Conservation (phyloP, 2,797 vertebrate species). For the Diceros bicornis region DNA sequence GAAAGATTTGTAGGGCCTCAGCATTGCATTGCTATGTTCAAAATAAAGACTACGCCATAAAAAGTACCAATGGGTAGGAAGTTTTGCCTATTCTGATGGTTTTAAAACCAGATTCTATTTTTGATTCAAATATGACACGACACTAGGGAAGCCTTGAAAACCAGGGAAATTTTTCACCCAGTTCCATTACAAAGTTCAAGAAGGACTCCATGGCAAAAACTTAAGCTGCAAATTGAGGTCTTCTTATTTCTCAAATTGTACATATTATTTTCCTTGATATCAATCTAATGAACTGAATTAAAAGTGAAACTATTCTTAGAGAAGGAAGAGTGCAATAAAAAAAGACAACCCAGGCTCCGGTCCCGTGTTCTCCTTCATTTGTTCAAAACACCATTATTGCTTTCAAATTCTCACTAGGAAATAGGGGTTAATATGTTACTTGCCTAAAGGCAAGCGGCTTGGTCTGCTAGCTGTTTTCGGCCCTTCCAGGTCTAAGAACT, state of each 20-base stretch:
- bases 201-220: not conserved
- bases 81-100: not conserved
- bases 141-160: not conserved
- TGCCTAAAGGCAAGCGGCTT: not conserved
- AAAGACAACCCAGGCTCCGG: not conserved
- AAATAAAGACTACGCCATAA: not conserved
- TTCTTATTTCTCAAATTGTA: not conserved
- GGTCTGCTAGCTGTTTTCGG: not conserved
- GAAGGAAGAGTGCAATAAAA: not conserved
- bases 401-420: not conserved
- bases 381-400: not conserved
- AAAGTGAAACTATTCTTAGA: constrained; percentile 7
- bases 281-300: not conserved
- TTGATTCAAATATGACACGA: not conserved
- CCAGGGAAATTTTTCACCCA: not conserved
- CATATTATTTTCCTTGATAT: not conserved
- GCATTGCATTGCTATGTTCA: not conserved
- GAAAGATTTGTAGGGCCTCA: not conserved
- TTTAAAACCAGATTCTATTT: constrained; percentile 15
- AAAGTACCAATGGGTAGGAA: not conserved
- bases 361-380: not conserved
- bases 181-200: not conserved
- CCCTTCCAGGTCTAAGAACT: not conserved
- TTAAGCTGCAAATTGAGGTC: not conserved
- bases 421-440: not conserved